Evolutionary conservation across 2,113 vertebrate species (phyloP).

Genomic region (Polyodon spathula): DNA sequence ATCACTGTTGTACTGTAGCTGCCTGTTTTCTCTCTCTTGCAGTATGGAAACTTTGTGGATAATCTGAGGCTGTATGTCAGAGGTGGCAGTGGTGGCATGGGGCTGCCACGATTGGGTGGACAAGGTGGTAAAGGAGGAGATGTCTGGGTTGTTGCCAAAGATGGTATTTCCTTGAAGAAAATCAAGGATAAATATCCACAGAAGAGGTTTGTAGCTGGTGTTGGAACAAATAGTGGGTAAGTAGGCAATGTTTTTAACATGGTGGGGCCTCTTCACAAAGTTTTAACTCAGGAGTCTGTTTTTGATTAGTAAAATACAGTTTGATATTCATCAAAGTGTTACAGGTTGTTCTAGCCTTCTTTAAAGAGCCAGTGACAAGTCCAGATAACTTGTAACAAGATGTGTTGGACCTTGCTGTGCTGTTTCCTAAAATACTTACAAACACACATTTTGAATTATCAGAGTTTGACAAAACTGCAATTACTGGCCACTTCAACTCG

Average conservation of each 20-base stretch:
- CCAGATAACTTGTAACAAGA: too few relatives aligned
- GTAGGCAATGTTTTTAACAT: constrained; percentile 6
- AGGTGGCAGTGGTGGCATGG: constrained; percentile 88
- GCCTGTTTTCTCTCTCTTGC: constrained; percentile 16
- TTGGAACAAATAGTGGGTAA: constrained; percentile 80
- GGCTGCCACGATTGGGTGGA: constrained; percentile 79
- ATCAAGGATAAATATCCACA: constrained; percentile 67
- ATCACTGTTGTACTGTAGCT: background rate
- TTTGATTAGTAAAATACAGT: too few relatives aligned
- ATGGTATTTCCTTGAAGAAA: constrained; percentile 62
- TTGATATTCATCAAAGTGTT: too few relatives aligned
- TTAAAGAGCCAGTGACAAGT: too few relatives aligned
- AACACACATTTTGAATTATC: too few relatives aligned
- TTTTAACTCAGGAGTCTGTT: too few relatives aligned
- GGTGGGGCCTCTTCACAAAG: too few relatives aligned
- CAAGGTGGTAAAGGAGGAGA: constrained; percentile 85
- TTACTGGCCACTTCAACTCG: too few relatives aligned
- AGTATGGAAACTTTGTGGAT: constrained; percentile 88
- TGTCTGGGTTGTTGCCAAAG: constrained; percentile 71
- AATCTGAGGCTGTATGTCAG: constrained; percentile 71
- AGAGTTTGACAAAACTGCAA: too few relatives aligned
- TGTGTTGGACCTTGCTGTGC: too few relatives aligned
- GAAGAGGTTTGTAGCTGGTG: constrained; percentile 72
- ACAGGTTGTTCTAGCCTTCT: too few relatives aligned
- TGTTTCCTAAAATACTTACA: too few relatives aligned